Conservation (phyloP, 2,113 vertebrate genomes). For the Morone saxatilis region DNA sequence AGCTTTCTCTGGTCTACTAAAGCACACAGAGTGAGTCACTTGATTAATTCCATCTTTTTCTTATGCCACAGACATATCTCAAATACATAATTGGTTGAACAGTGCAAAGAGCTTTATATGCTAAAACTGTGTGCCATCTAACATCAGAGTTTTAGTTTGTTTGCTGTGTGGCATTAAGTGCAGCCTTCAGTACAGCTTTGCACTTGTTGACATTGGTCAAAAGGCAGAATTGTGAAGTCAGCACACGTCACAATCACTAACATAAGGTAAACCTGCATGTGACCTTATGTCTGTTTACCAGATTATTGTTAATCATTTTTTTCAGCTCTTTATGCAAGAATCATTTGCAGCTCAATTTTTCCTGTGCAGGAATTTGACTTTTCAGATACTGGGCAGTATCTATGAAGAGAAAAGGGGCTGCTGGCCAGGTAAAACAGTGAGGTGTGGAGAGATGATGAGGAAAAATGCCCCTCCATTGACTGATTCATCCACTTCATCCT, state of each 20-base stretch:
- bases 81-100: constrained; percentile 40
- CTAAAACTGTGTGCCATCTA: background rate
- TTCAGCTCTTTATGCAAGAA: background rate
- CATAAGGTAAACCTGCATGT: background rate
- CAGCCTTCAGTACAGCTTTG: background rate
- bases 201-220: too few relatives aligned
- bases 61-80: constrained; percentile 13
- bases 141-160: constrained; percentile 1
- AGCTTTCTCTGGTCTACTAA: background rate
- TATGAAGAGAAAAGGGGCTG: background rate
- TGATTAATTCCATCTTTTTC: constrained; percentile 32
- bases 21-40: constrained; percentile 1
- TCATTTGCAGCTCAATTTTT: background rate
- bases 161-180: background rate
- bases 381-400: background rate
- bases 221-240: background rate
- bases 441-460: background rate
- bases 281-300: background rate
- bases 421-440: background rate
- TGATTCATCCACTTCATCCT: background rate
- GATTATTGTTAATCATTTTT: background rate
- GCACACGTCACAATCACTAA: too few relatives aligned
- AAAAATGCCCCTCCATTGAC: background rate
- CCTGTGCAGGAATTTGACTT: background rate
- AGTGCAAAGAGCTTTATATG: background rate